A percentile compares a stretch with the other conserved stretches of the same genome.
phyloP scores from a whole-genome alignment of 2,797 vertebrate species.

The Poeciliopsis infans region DNA sequence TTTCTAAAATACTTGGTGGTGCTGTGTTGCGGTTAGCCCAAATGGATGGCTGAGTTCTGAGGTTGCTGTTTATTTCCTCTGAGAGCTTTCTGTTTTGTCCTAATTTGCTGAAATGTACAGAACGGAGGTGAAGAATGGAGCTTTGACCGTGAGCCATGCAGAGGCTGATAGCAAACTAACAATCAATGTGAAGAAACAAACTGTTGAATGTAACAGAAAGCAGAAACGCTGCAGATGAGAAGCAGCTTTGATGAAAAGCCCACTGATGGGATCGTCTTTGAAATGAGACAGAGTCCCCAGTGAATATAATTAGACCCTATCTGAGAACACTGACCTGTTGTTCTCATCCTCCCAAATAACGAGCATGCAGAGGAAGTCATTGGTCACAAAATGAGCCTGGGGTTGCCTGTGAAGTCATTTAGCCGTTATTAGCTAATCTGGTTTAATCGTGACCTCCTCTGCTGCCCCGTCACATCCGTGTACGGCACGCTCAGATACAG shows the following conservation, averaged over 20 bases:
- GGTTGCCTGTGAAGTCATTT: constrained; percentile 76
- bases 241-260: not conserved
- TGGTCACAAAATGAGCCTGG: constrained; percentile 70
- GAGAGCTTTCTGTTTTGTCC: constrained; percentile 67
- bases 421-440: constrained; percentile 78
- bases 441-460: constrained; percentile 77
- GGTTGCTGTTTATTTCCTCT: constrained; percentile 58
- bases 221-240: not conserved
- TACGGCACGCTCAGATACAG: not conserved
- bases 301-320: constrained; percentile 36
- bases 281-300: constrained; percentile 37
- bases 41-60: constrained; percentile 44
- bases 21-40: constrained; percentile 29
- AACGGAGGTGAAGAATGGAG: not conserved
- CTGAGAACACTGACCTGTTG: constrained; percentile 67
- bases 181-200: not conserved
- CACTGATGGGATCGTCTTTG: constrained; percentile 3
- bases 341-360: constrained; percentile 63
- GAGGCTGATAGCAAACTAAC: not conserved
- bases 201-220: not conserved
- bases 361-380: constrained; percentile 70
- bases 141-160: not conserved
- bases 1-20: constrained; percentile 40
- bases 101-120: constrained; percentile 41
- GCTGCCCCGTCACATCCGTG: not conserved